phyloP scores from a whole-genome alignment of 1,140 invertebrate genomes.

The Trypoxylus dichotomus region DNA sequence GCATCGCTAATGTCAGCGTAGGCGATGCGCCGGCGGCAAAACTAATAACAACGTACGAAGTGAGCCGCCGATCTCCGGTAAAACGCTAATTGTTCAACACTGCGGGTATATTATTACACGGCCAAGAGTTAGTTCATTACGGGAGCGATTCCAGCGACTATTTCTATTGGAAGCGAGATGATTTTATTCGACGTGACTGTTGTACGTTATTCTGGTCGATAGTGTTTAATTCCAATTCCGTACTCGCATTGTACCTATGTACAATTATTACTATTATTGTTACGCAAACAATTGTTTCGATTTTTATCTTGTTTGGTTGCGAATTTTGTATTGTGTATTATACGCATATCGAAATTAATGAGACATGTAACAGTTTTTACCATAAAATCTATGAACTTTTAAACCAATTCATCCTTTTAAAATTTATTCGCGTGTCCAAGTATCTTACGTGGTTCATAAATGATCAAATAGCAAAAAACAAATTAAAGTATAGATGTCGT shows the following conservation, averaged over 20 bases:
- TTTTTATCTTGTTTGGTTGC: too few species aligned
- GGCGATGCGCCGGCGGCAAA: background rate
- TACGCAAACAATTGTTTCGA: too few species aligned
- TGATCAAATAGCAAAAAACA: too few species aligned
- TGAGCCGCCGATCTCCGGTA: background rate
- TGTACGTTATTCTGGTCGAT: background rate
- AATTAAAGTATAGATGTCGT: too few species aligned
- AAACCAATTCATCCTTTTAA: too few species aligned
- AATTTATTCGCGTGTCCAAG: too few species aligned
- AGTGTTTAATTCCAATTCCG: background rate
- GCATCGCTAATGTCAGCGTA: background rate
- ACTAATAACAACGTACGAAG: background rate
- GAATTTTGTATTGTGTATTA: too few species aligned
- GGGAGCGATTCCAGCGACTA: background rate
- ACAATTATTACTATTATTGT: background rate
- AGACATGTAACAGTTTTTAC: too few species aligned
- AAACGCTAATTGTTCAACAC: constrained; percentile 6
- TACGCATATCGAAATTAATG: too few species aligned
- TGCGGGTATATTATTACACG: background rate
- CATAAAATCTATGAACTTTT: too few species aligned
- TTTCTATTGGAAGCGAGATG: background rate
- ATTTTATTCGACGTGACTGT: background rate
- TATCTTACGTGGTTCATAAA: too few species aligned
- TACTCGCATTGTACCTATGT: background rate
- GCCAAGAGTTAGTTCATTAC: background rate